Evolutionary conservation across 2,797 vertebrate species (phyloP).

Genomic region (Geotrypetes seraphini): DNA sequence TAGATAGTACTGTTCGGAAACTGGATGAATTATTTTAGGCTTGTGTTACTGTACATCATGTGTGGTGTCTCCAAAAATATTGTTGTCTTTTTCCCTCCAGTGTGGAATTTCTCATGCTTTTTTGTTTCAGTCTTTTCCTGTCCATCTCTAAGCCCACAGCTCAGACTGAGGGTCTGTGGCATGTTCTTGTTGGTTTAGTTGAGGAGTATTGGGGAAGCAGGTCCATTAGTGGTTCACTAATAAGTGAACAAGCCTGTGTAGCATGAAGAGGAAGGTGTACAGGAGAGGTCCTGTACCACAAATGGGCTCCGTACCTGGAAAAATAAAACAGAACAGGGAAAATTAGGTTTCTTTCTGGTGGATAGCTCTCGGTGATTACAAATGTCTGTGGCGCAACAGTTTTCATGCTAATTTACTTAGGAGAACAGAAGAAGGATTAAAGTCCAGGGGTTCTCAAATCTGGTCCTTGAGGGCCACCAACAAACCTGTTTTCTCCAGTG

Average conservation of each 20-base stretch:
- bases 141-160: slow-evolving; percentile 30
- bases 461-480: too few species aligned
- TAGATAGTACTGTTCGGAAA: slow-evolving; percentile 51
- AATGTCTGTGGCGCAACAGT: too few species aligned
- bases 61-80: slow-evolving; percentile 56
- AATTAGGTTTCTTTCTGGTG: slow-evolving; percentile 2
- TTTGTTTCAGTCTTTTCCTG: slow-evolving; percentile 49
- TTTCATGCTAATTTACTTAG: too few species aligned
- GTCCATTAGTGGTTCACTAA: slow-evolving; percentile 69
- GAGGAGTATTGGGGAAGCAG: slow-evolving; percentile 30
- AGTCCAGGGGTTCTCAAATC: too few species aligned
- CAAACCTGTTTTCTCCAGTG: too few species aligned
- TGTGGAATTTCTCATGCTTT: slow-evolving; percentile 57
- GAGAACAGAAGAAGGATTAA: too few species aligned
- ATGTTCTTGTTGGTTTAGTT: slow-evolving; percentile 45
- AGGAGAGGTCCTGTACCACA: slow-evolving; percentile 61
- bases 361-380: too few species aligned
- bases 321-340: slow-evolving; percentile 15
- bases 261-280: slow-evolving; percentile 62
- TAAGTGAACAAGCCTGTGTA: slow-evolving; percentile 73
- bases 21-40: slow-evolving; percentile 55
- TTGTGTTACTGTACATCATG: slow-evolving; percentile 46
- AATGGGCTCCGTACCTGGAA: slow-evolving; percentile 63
- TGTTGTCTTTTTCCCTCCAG: slow-evolving; percentile 27
- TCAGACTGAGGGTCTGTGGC: slow-evolving; percentile 24